These are phyloP conservation scores for Habropoda laboriosa DNA, from an alignment of 1,140 invertebrate species.

Conservation along the genomic window DNA sequence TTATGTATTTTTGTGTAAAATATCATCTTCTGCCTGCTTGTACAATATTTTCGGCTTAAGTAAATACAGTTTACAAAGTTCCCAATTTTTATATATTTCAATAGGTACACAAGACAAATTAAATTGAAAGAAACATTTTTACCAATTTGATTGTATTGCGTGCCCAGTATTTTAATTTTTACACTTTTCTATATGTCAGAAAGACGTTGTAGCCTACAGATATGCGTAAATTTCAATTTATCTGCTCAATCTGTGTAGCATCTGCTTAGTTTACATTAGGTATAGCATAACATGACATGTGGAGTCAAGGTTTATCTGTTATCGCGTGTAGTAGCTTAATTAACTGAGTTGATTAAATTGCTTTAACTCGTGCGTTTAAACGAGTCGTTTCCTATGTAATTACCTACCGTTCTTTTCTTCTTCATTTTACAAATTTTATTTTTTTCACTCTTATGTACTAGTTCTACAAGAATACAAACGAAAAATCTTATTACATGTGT, in stretches of 20 bases:
- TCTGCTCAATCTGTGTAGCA: neutral
- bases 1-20: too few relatives aligned
- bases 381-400: neutral
- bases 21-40: too few relatives aligned
- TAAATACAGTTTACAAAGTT: too few relatives aligned
- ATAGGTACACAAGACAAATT: too few relatives aligned
- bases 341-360: constrained; percentile 30
- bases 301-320: constrained; percentile 22
- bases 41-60: too few relatives aligned
- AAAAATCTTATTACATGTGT: too few relatives aligned
- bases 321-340: constrained; percentile 35
- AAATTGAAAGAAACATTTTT: too few relatives aligned
- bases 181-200: neutral
- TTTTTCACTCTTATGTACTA: too few relatives aligned
- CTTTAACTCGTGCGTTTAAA: neutral
- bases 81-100: too few relatives aligned
- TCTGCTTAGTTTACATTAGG: constrained; percentile 22
- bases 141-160: too few relatives aligned
- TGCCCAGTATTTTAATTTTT: neutral
- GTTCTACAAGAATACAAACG: too few relatives aligned
- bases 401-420: neutral
- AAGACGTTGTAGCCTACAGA: too few relatives aligned
- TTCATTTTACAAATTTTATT: neutral
- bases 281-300: constrained; percentile 20
- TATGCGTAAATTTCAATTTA: constrained; percentile 1